Base-by-base conservation (phyloP, 30 jellyfish, hydroid and myxozoan genomes). In the Aurelia aurita region DNA sequence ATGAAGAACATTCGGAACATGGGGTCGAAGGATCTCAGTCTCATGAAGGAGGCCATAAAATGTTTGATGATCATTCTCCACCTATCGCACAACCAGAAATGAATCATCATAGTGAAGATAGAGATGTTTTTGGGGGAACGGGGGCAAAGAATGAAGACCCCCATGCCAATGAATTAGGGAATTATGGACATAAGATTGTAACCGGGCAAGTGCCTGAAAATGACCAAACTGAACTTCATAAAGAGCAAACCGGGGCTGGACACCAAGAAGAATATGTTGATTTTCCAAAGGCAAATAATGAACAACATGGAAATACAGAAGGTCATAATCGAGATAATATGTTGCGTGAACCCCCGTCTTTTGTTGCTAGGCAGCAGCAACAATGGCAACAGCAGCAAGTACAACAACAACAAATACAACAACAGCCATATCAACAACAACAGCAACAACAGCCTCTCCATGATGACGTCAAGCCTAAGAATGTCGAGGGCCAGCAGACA, bases 221-320 rank as follows among this genome's bases (percentile, higher is more conserved):
- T n/a, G 66, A 16, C 35, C 82, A 32, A 18, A 19, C 14, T 7
- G 82, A 16, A 39, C 26, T 28, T n/a, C 54, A 32, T 18, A 28
- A 32, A 23, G 82, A 34, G 73, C 31, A 28, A 32, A 9, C 47
- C 74, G 28, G 35, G 73, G 18, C 22, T 26, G 82, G 66, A 32
- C 16, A 54, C 58, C 69, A 34, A 5, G 86, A 70, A 4, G 92
- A 69, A 10, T 57, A 70, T 45, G 45, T 53, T 32, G 70, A 69
- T 43, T 65, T 58, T 54, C 86, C 80, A 14, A 19, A 67, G 32
- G 62, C 16, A 25, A n/a, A 45, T 49, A 7, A 19, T 22, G 49
- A 47, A 34, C 82, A 27, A 18, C n/a, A 28, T 23, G 18, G 3
- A n/a, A 19, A 21, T 43, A 47, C 51, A 3, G 82, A 79, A 1